Percentiles rank a stretch among this genome's conserved stretches.
phyloP scores from a whole-genome alignment of 2,888 invertebrate species.

The Agrochola lota region DNA sequence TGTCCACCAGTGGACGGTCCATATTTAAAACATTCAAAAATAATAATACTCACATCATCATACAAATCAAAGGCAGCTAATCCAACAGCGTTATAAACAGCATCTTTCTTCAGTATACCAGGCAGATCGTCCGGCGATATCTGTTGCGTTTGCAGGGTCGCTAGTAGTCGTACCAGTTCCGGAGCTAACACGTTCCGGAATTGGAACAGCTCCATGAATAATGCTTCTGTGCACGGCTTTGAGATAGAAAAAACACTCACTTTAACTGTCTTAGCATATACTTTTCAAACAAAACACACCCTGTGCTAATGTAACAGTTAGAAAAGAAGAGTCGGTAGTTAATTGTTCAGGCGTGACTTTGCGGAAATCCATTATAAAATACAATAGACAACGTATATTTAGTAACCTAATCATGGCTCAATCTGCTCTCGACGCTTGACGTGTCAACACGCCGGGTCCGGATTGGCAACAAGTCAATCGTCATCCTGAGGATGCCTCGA shows the following conservation, averaged over 20 bases:
- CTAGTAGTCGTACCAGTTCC: constrained; percentile 93
- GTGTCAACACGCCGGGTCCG: too few relatives aligned
- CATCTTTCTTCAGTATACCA: constrained; percentile 96
- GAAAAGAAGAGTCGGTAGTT: too few relatives aligned
- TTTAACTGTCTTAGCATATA: neutral
- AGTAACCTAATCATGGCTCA: too few relatives aligned
- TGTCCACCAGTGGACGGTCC: neutral
- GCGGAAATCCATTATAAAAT: too few relatives aligned
- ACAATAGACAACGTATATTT: too few relatives aligned
- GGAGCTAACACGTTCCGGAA: constrained; percentile 93
- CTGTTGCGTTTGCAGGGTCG: constrained; percentile 92
- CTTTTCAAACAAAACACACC: neutral
- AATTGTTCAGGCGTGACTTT: too few relatives aligned
- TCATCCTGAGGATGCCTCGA: too few relatives aligned
- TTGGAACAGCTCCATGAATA: constrained; percentile 96
- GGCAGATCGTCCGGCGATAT: constrained; percentile 93
- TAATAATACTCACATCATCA: constrained; percentile 92
- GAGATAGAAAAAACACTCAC: constrained; percentile 3
- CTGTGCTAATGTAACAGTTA: neutral
- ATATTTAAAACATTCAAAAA: neutral
- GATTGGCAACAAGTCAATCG: too few relatives aligned
- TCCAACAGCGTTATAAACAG: constrained; percentile 98
- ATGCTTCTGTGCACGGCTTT: constrained; percentile 96
- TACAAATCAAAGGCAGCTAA: constrained; percentile 97
- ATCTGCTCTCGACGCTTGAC: too few relatives aligned